Percentiles rank a stretch among this genome's conserved stretches.
Evolutionary conservation across 2,797 vertebrate genomes (phyloP).

Genomic region (Pteropus rufus): DNA sequence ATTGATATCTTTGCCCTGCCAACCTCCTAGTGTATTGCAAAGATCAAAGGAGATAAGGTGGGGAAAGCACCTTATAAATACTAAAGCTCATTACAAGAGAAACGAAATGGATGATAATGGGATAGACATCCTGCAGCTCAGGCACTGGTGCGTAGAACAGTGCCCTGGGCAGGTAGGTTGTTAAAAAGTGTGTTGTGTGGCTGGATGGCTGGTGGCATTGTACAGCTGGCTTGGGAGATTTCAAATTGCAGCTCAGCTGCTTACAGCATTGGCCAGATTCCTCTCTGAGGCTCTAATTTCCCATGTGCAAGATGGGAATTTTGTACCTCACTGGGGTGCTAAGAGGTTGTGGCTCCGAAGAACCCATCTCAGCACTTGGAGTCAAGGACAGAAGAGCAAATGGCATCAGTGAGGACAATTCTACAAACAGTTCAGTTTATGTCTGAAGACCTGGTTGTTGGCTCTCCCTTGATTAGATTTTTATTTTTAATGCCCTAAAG

Average conservation of each 20-base stretch:
- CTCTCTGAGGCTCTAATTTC: not conserved
- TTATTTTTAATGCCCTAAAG: not conserved
- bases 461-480: not conserved
- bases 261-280: not conserved
- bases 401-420: not conserved
- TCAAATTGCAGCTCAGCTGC: not conserved
- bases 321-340: not conserved
- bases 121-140: no score
- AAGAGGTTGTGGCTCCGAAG: not conserved
- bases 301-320: not conserved
- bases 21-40: not conserved
- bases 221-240: not conserved
- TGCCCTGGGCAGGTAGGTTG: not conserved
- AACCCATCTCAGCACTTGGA: not conserved
- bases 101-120: not conserved
- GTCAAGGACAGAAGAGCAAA: not conserved
- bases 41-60: not conserved
- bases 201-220: no score
- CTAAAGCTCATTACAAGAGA: not conserved
- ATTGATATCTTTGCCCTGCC: not conserved
- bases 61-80: not conserved
- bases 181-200: not conserved
- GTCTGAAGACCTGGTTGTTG: not conserved
- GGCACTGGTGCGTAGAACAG: fast-evolving
- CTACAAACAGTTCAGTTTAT: not conserved